Evolutionary conservation across 2,888 invertebrate species (phyloP).

Genomic region (Athrips mouffetella): DNA sequence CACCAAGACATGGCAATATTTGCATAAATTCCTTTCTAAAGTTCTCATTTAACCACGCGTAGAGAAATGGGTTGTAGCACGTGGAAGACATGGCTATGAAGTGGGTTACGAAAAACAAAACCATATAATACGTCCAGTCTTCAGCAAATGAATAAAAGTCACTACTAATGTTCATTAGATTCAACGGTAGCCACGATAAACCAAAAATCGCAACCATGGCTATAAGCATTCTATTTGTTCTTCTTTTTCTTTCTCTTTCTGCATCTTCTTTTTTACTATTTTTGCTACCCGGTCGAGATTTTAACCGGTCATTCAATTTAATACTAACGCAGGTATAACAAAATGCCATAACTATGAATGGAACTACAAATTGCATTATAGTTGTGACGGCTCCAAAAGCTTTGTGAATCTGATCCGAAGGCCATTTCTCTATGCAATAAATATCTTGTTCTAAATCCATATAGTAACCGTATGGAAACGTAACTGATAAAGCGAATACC

Average conservation of each 20-base stretch:
- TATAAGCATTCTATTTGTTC: conserved; percentile 93
- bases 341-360: conserved; percentile 90
- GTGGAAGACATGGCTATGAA: conserved; percentile 95
- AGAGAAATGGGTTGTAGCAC: conserved; percentile 95
- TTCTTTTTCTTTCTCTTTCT: conserved; percentile 86
- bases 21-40: conserved; percentile 93
- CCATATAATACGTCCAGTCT: conserved; percentile 84
- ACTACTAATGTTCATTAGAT: conserved; percentile 86
- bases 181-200: conserved; percentile 90
- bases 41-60: conserved; percentile 97
- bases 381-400: conserved; percentile 88
- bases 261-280: conserved; percentile 86
- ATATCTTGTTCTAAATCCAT: conserved; percentile 79
- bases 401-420: conserved; percentile 83
- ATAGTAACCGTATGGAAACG: conserved; percentile 91
- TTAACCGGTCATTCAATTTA: conserved; percentile 85
- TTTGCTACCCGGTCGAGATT: conserved; percentile 85
- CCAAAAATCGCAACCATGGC: conserved; percentile 95
- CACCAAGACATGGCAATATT: conserved; percentile 82
- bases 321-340: conserved; percentile 91
- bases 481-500: conserved; percentile 87
- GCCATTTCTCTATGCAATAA: conserved; percentile 88
- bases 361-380: conserved; percentile 90
- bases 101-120: conserved; percentile 89
- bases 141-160: conserved; percentile 81